Percentiles rank a stretch among this genome's conserved stretches.
Evolutionary conservation across 2,797 vertebrate genomes (phyloP).

Genomic region (Enteromius radiatus): DNA sequence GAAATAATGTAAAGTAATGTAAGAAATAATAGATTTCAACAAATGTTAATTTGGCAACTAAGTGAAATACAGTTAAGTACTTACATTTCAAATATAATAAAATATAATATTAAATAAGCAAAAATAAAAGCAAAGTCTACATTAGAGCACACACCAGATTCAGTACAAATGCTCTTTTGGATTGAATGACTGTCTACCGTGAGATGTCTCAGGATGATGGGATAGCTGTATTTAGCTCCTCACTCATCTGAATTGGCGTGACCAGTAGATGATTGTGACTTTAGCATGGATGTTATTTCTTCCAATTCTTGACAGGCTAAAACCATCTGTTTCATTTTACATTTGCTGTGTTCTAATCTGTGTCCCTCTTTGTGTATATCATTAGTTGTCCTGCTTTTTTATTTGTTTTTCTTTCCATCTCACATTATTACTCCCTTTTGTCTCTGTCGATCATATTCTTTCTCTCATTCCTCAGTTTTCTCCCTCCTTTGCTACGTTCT

Average conservation of each 20-base stretch:
- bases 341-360: constrained; percentile 1
- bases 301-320: background rate
- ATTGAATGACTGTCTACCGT: constrained; percentile 26
- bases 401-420: constrained; percentile 44
- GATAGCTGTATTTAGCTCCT: constrained; percentile 30
- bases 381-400: constrained; percentile 8
- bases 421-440: constrained; percentile 6
- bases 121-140: background rate
- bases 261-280: background rate
- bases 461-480: constrained; percentile 75
- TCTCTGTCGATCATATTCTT: constrained; percentile 44
- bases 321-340: constrained; percentile 3
- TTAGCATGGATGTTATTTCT: background rate
- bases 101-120: too few species aligned
- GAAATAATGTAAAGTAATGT: background rate
- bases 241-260: constrained; percentile 9
- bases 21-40: background rate
- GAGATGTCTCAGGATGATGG: constrained; percentile 39
- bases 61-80: background rate
- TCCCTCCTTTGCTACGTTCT: constrained; percentile 67
- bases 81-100: too few species aligned
- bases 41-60: background rate
- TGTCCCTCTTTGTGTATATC: constrained; percentile 1
- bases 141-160: background rate
- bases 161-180: constrained; percentile 5